phyloP scores from a whole-genome alignment of 2,888 invertebrate species.

The Patella caerulea region DNA sequence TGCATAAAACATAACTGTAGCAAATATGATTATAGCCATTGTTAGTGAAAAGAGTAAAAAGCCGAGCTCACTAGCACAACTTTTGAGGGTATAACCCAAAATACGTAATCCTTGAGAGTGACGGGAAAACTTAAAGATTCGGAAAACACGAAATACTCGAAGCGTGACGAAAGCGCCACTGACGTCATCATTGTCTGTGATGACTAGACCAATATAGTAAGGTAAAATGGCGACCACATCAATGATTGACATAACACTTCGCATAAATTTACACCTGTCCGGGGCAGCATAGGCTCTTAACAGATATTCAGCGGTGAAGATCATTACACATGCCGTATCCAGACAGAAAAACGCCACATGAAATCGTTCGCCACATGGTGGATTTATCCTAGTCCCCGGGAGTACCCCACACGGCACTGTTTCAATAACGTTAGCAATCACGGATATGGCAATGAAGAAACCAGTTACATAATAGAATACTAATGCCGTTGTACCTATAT shows the following conservation, averaged over 20 bases:
- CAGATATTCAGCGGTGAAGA: constrained; percentile 98
- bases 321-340: constrained; percentile 99
- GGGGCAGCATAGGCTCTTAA: constrained; percentile 96
- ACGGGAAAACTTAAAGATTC: constrained; percentile 99
- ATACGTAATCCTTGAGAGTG: constrained; percentile 99
- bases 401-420: constrained; percentile 92
- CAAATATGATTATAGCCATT: constrained; percentile 99
- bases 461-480: constrained; percentile 99
- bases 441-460: constrained; percentile 99
- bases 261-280: constrained; percentile 95
- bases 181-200: constrained; percentile 98
- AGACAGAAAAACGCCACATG: constrained; percentile 95
- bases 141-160: constrained; percentile 98
- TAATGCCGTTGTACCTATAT: constrained; percentile 97
- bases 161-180: constrained; percentile 99
- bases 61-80: constrained; percentile 98
- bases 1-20: constrained; percentile 99
- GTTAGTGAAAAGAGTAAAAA: constrained; percentile 99
- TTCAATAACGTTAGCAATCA: constrained; percentile 99
- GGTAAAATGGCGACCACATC: constrained; percentile 99
- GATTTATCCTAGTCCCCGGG: constrained; percentile 74
- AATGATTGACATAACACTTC: constrained; percentile 99
- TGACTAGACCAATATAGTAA: constrained; percentile 97
- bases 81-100: constrained; percentile 98
- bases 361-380: constrained; percentile 96